Evolutionary conservation across 2,797 vertebrate species (phyloP).

Genomic region (Sebastes diaconus): DNA sequence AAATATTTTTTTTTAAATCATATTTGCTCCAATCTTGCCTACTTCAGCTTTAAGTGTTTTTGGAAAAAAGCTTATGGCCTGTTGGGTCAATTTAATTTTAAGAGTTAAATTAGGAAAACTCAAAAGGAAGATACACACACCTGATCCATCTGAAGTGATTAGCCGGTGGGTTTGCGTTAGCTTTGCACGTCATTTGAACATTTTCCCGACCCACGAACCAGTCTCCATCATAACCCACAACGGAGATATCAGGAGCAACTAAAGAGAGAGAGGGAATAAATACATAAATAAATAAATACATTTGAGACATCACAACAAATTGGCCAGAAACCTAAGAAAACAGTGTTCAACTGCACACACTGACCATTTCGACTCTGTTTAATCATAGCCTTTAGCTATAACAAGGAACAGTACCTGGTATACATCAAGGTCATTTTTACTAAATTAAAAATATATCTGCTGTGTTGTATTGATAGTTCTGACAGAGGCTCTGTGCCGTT

Average conservation of each 20-base stretch:
- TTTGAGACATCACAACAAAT: background rate
- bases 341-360: background rate
- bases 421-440: background rate
- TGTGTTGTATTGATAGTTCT: background rate
- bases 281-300: background rate
- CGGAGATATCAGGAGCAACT: conserved; percentile 95
- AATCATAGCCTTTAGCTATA: background rate
- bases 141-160: conserved; percentile 95
- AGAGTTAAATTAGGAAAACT: background rate
- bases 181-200: conserved; percentile 94
- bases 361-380: background rate
- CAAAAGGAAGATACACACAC: conserved; percentile 74
- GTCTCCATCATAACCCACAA: conserved; percentile 95
- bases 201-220: conserved; percentile 94
- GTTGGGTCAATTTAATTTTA: background rate
- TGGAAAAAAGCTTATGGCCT: background rate
- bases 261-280: conserved; percentile 23
- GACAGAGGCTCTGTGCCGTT: background rate
- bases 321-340: background rate
- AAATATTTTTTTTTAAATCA: too few relatives aligned
- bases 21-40: too few relatives aligned
- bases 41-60: background rate
- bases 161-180: conserved; percentile 94
- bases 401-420: background rate
- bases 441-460: background rate